A percentile compares a stretch with the other conserved stretches of the same genome.
Evolutionary conservation across 2,797 vertebrate genomes (phyloP).

Genomic region (Lepus oiostolus): DNA sequence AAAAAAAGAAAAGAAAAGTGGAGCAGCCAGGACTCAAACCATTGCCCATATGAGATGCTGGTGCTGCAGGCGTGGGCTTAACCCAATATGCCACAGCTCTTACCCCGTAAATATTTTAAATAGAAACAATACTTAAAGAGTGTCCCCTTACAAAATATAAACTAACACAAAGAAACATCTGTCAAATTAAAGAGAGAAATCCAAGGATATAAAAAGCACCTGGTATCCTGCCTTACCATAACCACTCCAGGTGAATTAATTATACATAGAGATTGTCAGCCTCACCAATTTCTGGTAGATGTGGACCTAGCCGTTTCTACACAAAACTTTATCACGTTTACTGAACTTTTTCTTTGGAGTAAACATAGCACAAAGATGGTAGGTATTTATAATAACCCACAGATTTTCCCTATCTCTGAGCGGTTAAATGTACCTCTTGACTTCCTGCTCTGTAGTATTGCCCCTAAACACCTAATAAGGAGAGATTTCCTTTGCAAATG

Average conservation of each 20-base stretch:
- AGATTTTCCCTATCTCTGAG: background rate
- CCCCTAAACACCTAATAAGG: background rate
- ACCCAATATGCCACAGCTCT: too few species aligned
- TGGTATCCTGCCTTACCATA: background rate
- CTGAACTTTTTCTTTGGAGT: background rate
- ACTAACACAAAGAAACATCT: background rate
- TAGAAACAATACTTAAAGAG: background rate
- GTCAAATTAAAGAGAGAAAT: background rate
- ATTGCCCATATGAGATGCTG: too few species aligned
- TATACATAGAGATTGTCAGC: background rate
- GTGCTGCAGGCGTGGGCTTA: too few species aligned
- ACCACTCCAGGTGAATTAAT: background rate
- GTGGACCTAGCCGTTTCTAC: background rate
- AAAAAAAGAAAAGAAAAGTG: too few species aligned
- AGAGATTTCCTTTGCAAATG: constrained; percentile 29
- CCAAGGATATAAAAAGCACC: background rate
- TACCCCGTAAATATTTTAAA: background rate
- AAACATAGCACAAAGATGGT: background rate
- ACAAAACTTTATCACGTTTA: background rate
- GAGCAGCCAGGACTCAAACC: too few species aligned
- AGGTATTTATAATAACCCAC: background rate
- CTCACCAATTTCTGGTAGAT: background rate
- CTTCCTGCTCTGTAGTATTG: background rate
- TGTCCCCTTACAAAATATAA: background rate
- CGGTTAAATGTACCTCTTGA: background rate